Conservation (phyloP, 2,888 invertebrate species). For the Chrysopilus asiliformis region DNA sequence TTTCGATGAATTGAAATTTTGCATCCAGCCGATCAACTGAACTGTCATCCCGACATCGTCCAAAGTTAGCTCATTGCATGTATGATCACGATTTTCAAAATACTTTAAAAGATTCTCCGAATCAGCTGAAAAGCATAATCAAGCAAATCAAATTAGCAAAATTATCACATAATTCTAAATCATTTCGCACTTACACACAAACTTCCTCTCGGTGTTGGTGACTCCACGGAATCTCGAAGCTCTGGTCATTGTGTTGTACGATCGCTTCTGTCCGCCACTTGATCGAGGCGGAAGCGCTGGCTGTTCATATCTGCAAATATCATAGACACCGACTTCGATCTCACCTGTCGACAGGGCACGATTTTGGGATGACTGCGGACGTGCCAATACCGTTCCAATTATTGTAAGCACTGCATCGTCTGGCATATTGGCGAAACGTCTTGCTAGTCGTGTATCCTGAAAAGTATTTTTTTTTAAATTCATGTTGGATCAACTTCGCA, state of each 20-base stretch:
- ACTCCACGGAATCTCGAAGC: slow-evolving; percentile 22
- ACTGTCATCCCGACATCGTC: slow-evolving; percentile 29
- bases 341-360: slow-evolving; percentile 35
- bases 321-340: slow-evolving; percentile 35
- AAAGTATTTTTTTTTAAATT: no score
- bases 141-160: no score
- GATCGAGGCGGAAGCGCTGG: slow-evolving; percentile 1
- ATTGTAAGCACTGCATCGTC: slow-evolving; percentile 32
- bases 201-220: slow-evolving; percentile 36
- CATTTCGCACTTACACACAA: no score
- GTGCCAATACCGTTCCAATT: slow-evolving; percentile 28
- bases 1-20: slow-evolving; percentile 27
- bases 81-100: slow-evolving; percentile 33
- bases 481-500: no score
- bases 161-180: no score
- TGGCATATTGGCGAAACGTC: slow-evolving; percentile 35
- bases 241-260: slow-evolving; percentile 30
- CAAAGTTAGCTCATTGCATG: slow-evolving; percentile 33
- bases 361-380: slow-evolving; percentile 32
- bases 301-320: slow-evolving; percentile 26
- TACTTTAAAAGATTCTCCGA: slow-evolving; percentile 33
- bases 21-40: slow-evolving; percentile 34
- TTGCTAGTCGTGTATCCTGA: slow-evolving; percentile 29
- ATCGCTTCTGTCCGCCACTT: slow-evolving; percentile 26
- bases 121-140: slow-evolving; percentile 19